Percentiles rank a stretch among this genome's conserved stretches.
phyloP scores from a whole-genome alignment of 2,797 vertebrate genomes.

The Lophotriccus pileatus region DNA sequence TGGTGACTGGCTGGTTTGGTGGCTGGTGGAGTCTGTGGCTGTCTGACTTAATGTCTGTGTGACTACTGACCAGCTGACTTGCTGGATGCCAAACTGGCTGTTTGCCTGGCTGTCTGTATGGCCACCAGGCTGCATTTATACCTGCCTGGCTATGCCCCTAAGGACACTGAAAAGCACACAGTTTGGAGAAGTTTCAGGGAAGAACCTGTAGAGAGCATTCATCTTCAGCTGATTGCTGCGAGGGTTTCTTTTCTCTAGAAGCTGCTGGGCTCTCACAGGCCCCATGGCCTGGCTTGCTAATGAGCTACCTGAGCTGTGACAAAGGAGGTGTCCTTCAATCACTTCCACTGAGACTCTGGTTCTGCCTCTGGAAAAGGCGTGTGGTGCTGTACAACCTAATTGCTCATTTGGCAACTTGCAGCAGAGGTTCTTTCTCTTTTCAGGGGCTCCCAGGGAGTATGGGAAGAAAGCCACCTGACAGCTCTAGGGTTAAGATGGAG shows the following conservation, averaged over 20 bases:
- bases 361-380: neutral
- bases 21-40: neutral
- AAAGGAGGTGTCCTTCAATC: conserved; percentile 33
- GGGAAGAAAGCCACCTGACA: conserved; percentile 22
- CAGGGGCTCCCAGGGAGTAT: neutral
- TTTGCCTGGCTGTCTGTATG: neutral
- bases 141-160: neutral
- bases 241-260: neutral
- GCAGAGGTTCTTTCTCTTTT: neutral
- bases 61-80: neutral
- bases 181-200: neutral
- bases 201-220: neutral
- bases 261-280: neutral
- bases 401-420: conserved; percentile 27
- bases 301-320: conserved; percentile 23
- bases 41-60: neutral
- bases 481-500: conserved; percentile 2
- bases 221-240: neutral
- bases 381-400: conserved; percentile 25
- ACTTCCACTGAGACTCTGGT: neutral
- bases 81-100: neutral
- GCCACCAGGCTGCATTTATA: neutral
- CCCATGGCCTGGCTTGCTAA: neutral
- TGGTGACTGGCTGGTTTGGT: neutral
- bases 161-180: neutral